Evolutionary conservation across 2,888 invertebrate species (phyloP).

Genomic region (Terebella lapidaria): DNA sequence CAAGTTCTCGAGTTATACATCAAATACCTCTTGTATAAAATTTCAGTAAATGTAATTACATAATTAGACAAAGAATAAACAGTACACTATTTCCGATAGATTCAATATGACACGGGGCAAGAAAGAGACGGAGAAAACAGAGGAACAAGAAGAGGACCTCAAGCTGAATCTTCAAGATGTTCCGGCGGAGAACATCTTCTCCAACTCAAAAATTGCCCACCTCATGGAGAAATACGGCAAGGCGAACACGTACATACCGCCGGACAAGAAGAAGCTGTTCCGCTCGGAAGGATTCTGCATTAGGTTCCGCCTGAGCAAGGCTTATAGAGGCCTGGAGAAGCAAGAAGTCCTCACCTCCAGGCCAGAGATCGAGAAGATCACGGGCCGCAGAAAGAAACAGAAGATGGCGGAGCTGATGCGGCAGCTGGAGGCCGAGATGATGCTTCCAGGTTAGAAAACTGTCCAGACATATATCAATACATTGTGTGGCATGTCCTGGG

Average conservation of each 20-base stretch:
- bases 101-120: no score
- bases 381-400: background rate
- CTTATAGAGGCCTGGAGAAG: conserved; percentile 1
- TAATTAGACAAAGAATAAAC: no score
- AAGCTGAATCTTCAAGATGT: background rate
- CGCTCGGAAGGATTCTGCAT: background rate
- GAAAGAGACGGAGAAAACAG: no score
- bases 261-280: background rate
- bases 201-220: background rate
- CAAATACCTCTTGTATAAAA: no score
- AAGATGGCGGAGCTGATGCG: background rate
- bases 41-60: no score
- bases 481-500: no score
- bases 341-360: background rate
- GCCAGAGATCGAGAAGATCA: background rate
- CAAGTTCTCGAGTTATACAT: no score
- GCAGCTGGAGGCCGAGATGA: background rate
- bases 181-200: background rate
- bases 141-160: background rate
- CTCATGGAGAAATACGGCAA: background rate
- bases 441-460: no score
- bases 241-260: background rate
- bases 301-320: background rate
- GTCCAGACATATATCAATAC: no score
- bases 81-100: no score